phyloP scores from a whole-genome alignment of 64 coral and sea anemone species.

The Dendronephthya gigantea region DNA sequence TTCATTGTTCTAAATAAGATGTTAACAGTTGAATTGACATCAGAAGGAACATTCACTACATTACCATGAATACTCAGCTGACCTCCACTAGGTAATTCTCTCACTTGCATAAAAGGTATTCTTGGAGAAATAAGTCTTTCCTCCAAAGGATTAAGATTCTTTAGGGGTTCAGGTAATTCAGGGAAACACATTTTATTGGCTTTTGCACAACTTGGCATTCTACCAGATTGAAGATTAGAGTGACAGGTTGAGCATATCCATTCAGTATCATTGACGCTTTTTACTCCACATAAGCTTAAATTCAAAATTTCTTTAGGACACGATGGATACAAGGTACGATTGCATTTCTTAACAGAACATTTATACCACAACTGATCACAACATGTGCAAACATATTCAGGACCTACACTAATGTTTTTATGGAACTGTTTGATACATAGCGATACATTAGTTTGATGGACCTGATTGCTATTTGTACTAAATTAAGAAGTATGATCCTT shows the following conservation, averaged over 20 bases:
- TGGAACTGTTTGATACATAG: not conserved
- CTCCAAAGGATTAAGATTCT: not conserved
- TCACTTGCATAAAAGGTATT: conserved; percentile 1
- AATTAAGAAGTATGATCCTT: not conserved
- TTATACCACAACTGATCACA: conserved; percentile 9
- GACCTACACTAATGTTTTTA: not conserved
- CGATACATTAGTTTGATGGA: not conserved
- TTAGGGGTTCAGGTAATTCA: not conserved
- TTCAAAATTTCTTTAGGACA: not conserved
- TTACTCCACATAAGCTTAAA: not conserved
- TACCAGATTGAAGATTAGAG: not conserved
- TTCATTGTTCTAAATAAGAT: not conserved
- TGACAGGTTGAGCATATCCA: conserved; percentile 3
- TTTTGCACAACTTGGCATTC: conserved; percentile 18
- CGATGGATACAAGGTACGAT: not conserved
- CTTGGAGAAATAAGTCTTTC: conserved; percentile 1
- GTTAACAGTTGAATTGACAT: conserved; percentile 3
- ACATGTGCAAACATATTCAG: conserved; percentile 15
- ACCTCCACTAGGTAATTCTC: not conserved
- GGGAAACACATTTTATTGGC: conserved; percentile 31
- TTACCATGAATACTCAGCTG: not conserved
- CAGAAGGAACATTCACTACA: not conserved
- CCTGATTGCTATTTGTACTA: not conserved
- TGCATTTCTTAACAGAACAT: conserved; percentile 9
- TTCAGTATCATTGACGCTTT: not conserved